Conservation (phyloP, 2,888 invertebrate species). For the Xylota segnis region DNA sequence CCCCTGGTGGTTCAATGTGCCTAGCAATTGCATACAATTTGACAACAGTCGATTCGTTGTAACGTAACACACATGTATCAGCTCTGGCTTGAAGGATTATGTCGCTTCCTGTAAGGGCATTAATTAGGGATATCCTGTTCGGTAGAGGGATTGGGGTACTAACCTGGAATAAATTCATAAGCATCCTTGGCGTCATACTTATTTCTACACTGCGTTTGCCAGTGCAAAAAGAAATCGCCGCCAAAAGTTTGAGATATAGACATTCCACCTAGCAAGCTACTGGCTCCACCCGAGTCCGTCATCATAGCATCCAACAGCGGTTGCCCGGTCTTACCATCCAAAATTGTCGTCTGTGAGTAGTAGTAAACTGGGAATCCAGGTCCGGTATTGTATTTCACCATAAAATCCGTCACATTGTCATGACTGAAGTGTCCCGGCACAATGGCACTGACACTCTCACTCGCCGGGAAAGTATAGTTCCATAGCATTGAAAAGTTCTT, state of each 20-base stretch:
- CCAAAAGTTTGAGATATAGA: slow-evolving; percentile 86
- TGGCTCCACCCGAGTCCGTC: slow-evolving; percentile 84
- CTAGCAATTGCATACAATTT: slow-evolving; percentile 88
- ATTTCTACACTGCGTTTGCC: slow-evolving; percentile 88
- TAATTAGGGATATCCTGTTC: not conserved
- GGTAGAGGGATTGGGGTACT: not conserved
- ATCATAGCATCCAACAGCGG: slow-evolving; percentile 83
- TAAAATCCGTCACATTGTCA: slow-evolving; percentile 91
- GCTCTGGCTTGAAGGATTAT: slow-evolving; percentile 84
- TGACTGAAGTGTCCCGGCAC: slow-evolving; percentile 92
- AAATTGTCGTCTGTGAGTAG: slow-evolving; percentile 87
- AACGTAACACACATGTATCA: slow-evolving; percentile 89
- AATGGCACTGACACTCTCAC: slow-evolving; percentile 91
- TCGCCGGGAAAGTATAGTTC: slow-evolving; percentile 88
- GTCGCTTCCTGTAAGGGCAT: slow-evolving; percentile 81
- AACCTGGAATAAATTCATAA: slow-evolving; percentile 85
- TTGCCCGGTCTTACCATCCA: slow-evolving; percentile 82
- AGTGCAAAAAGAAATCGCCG: slow-evolving; percentile 91
- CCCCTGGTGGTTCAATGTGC: slow-evolving; percentile 89
- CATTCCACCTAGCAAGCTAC: slow-evolving; percentile 83
- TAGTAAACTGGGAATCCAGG: slow-evolving; percentile 91
- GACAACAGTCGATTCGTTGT: slow-evolving; percentile 88
- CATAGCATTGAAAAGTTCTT: slow-evolving; percentile 88
- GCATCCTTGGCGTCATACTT: slow-evolving; percentile 85
- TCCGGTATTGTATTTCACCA: slow-evolving; percentile 89